phyloP scores from a whole-genome alignment of 1,140 invertebrate genomes.

The Zaprionus ghesquierei region DNA sequence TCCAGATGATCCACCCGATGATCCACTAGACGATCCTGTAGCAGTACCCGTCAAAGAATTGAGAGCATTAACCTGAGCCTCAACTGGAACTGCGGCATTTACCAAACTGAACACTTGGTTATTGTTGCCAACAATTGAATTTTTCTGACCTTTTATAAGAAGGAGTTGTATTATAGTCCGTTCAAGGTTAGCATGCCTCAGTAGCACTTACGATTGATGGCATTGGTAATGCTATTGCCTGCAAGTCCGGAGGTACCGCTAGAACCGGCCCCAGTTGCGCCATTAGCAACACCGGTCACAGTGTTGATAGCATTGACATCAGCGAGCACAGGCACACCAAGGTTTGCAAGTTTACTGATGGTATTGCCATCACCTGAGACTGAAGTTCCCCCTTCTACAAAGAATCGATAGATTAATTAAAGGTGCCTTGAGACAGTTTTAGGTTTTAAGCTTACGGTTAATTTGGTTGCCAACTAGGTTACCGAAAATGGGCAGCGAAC shows the following conservation, averaged over 20 bases:
- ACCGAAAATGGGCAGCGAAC: too few species aligned
- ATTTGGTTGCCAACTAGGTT: not conserved
- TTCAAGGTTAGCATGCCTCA: too few species aligned
- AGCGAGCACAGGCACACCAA: not conserved
- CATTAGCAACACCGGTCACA: not conserved
- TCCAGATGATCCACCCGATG: too few species aligned
- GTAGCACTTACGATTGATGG: too few species aligned
- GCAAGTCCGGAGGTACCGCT: not conserved
- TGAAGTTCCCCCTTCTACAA: not conserved
- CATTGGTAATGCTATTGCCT: too few species aligned
- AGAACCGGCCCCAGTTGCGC: not conserved
- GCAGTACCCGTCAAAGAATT: not conserved
- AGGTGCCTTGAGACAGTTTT: too few species aligned
- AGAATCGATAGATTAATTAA: not conserved
- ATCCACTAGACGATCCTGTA: too few species aligned
- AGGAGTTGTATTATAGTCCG: too few species aligned
- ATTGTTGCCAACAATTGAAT: slow-evolving; percentile 3
- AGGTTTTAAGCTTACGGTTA: not conserved
- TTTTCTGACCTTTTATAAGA: too few species aligned
- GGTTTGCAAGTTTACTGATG: not conserved
- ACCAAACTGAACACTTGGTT: too few species aligned
- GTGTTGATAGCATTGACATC: not conserved
- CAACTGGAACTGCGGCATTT: not conserved
- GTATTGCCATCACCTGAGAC: not conserved
- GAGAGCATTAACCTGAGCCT: not conserved